Percentiles rank a stretch among this genome's conserved stretches.
Conservation (phyloP, 2,797 vertebrate genomes). For the Tarsius wallacei region DNA sequence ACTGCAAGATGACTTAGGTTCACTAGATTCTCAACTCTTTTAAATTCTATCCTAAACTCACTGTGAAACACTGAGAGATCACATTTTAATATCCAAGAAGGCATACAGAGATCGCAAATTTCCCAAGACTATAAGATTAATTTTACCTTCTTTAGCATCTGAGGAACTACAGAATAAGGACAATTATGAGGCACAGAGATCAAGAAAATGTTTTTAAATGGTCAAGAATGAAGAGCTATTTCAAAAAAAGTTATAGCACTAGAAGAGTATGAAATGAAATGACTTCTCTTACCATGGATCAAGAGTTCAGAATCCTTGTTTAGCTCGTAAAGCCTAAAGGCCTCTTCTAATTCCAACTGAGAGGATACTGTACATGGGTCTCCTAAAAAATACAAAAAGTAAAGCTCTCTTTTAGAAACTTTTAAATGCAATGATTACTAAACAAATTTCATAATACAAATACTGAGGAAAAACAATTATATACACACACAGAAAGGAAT, state of each 20-base stretch:
- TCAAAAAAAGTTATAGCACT: not conserved
- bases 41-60: not conserved
- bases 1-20: not conserved
- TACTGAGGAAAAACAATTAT: not conserved
- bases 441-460: constrained; percentile 33
- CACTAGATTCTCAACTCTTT: not conserved
- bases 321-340: constrained; percentile 97
- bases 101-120: not conserved
- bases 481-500: not conserved
- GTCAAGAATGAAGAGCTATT: not conserved
- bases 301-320: constrained; percentile 99
- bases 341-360: constrained; percentile 99
- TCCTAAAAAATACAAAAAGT: constrained; percentile 91
- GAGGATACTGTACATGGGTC: constrained; percentile 99
- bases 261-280: not conserved
- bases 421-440: constrained; percentile 21
- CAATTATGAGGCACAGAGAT: not conserved
- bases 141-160: constrained; percentile 39
- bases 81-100: not conserved
- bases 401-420: constrained; percentile 58
- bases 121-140: not conserved
- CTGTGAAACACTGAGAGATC: not conserved
- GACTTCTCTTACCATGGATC: constrained; percentile 95
- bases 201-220: constrained; percentile 50
- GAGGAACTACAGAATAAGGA: not conserved